Base-by-base conservation (phyloP, 2,797 vertebrate genomes). In the Pangasius mekongensis region DNA sequence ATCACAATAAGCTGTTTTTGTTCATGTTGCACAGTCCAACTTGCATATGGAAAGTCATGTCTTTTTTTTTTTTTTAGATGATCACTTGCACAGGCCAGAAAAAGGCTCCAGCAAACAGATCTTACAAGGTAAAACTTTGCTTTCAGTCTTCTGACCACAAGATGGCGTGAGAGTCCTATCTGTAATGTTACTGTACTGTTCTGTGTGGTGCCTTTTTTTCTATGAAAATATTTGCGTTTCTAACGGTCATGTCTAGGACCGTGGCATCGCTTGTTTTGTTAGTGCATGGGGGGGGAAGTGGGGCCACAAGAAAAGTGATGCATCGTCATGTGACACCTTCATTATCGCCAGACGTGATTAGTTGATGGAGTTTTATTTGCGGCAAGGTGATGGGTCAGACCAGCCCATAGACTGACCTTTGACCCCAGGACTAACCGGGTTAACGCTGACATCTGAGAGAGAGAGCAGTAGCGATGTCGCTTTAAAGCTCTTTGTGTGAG, bases 41-140 rank as follows among this genome's bases (percentile, higher is more conserved):
- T 39, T 13, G 16, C 7, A 3, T 80, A 5, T 30, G 36, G 13
- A 82, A 64, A 81, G 54, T 76, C 0, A 54, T 84, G 36, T 86
- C 56, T n/a, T 66, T 86, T 58, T 27, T 36, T 14, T 58, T 74
- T 81, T 66, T 64, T 47, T 96, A 99, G 98, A 96, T 90, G 96
- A 98, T 71, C 94, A 93, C 83, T 95, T 92, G 1, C 94, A 94
- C 83, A 95, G 95, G 49, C 94, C 94, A 36, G 93, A 96, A 77
- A 88, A 91, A 92, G 98, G 97, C 84, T 93, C 98, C 92, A 99
- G 96, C 93, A 98, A 97, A 91, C 98, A 99, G 95, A 99, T 99
- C 94, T 96, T 99, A 89, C 97, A 99, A 96, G 98, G 98, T 99
- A 95, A 80, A 93, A 36, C 6, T 81, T 27, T 62, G 7, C 39